These are phyloP conservation scores for Petrocephalus microphthalmus DNA, from an alignment of 2,113 vertebrate genomes.

Conservation along the genomic window DNA sequence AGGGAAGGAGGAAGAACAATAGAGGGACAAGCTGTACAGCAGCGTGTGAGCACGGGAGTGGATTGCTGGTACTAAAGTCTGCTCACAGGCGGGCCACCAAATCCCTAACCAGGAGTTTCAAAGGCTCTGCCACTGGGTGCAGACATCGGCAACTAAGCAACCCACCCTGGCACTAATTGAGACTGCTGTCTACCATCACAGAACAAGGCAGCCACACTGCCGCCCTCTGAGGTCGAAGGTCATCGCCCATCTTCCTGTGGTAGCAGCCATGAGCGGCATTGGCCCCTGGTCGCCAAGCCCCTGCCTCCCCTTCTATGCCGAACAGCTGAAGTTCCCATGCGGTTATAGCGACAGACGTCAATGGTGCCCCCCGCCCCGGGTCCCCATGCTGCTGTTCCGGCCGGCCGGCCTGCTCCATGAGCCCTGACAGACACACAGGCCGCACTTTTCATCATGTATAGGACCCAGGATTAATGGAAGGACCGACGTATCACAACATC, in stretches of 20 bases:
- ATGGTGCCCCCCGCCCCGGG: neutral
- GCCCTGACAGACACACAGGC: conserved; percentile 51
- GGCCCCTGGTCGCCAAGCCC: neutral
- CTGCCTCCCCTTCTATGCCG: neutral
- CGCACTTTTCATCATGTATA: neutral
- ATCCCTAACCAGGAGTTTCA: neutral
- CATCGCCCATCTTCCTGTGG: neutral
- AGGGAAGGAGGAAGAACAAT: neutral
- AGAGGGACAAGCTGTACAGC: neutral
- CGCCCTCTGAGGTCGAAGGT: neutral
- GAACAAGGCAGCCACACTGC: neutral
- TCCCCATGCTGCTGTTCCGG: neutral
- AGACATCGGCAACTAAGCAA: neutral
- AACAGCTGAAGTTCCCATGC: neutral
- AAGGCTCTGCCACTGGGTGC: neutral
- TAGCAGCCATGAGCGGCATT: neutral
- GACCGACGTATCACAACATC: neutral
- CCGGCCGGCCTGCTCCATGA: conserved; percentile 40
- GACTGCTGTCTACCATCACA: too few relatives aligned
- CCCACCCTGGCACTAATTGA: too few relatives aligned
- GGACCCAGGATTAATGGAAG: neutral
- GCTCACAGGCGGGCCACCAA: neutral
- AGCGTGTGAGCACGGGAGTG: neutral
- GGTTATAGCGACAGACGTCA: neutral
- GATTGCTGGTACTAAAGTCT: neutral